Evolutionary conservation across 2,797 vertebrate genomes (phyloP).

Genomic region (Lindbergichthys nudifrons): DNA sequence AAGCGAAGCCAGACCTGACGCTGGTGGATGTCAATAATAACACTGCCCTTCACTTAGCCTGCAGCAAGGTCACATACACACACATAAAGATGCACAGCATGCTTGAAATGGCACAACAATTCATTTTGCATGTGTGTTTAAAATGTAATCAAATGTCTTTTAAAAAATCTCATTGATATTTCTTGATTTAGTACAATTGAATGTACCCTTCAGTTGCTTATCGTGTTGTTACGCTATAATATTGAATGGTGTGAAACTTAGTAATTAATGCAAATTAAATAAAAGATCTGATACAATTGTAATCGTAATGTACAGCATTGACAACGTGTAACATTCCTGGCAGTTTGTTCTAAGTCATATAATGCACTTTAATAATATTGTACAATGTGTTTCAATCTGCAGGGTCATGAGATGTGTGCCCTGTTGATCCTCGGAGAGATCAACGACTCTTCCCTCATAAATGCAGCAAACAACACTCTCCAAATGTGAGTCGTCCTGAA

Average conservation of each 20-base stretch:
- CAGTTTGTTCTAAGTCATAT: not conserved
- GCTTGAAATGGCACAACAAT: slow-evolving; percentile 32
- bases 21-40: slow-evolving; percentile 95
- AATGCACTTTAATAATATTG: not conserved
- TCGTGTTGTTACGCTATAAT: not conserved
- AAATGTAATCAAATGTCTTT: slow-evolving; percentile 10
- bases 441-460: slow-evolving; percentile 94
- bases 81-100: slow-evolving; percentile 22
- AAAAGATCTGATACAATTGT: slow-evolving; percentile 1
- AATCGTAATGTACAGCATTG: not conserved
- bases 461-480: slow-evolving; percentile 93
- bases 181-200: not conserved
- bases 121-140: slow-evolving; percentile 27
- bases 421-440: slow-evolving; percentile 96
- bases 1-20: slow-evolving; percentile 91
- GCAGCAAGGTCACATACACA: slow-evolving; percentile 90
- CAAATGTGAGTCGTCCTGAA: slow-evolving; percentile 91
- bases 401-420: slow-evolving; percentile 99
- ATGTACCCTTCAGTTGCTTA: not conserved
- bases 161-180: not conserved
- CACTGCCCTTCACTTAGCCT: slow-evolving; percentile 98
- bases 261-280: not conserved
- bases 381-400: slow-evolving; percentile 44
- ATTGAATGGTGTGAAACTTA: not conserved
- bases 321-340: not conserved